Evolutionary conservation across 92 coral and sea anemone species (phyloP).

Genomic region (Ricordea florida): DNA sequence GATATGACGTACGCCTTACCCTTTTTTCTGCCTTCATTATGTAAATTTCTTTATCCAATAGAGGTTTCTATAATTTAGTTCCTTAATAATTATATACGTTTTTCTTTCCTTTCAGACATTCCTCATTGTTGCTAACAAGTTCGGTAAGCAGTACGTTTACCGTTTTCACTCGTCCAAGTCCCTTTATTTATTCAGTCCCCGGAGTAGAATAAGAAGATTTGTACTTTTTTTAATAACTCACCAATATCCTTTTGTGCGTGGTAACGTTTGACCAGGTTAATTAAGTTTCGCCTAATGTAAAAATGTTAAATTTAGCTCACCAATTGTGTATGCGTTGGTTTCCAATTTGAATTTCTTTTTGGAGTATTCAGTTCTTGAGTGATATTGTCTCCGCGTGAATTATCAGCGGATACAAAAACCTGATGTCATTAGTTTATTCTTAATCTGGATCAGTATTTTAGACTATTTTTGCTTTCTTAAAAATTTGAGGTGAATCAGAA

Average conservation of each 20-base stretch:
- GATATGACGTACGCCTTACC: too few relatives aligned
- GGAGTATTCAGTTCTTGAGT: too few relatives aligned
- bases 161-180: slow-evolving; percentile 92
- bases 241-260: slow-evolving; percentile 95
- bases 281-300: background rate
- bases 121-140: slow-evolving; percentile 95
- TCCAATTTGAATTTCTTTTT: too few relatives aligned
- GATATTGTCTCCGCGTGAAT: too few relatives aligned
- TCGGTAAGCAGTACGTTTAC: slow-evolving; percentile 85
- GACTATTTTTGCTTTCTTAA: too few relatives aligned
- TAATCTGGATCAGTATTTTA: too few relatives aligned
- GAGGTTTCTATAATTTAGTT: background rate
- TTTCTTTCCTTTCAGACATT: slow-evolving; percentile 75
- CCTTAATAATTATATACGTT: background rate
- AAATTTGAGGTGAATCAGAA: too few relatives aligned
- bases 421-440: too few relatives aligned
- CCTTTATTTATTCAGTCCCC: slow-evolving; percentile 88
- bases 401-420: too few relatives aligned
- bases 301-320: too few relatives aligned
- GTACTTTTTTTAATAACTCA: slow-evolving; percentile 96
- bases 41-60: too few relatives aligned
- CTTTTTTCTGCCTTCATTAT: too few relatives aligned
- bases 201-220: slow-evolving; percentile 93
- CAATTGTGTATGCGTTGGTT: background rate
- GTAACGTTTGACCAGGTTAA: background rate